Evolutionary conservation across 2,113 vertebrate genomes (phyloP).

Genomic region (Corvus moneduloides): DNA sequence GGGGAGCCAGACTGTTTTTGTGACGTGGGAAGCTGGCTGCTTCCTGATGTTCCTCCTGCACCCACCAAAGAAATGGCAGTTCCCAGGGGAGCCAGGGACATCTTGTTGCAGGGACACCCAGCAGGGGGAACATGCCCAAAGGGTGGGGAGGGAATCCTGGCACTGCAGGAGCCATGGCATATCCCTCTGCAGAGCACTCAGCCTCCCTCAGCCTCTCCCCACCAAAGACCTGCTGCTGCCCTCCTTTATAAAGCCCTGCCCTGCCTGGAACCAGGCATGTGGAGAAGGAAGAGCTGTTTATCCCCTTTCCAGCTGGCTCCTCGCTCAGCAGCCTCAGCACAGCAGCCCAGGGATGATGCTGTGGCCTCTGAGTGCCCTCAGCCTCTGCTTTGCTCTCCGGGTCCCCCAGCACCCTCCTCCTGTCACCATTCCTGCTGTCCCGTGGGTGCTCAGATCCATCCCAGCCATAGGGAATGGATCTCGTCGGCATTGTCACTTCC

Average conservation of each 20-base stretch:
- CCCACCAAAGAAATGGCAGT: neutral
- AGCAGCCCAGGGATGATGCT: neutral
- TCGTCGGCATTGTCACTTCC: neutral
- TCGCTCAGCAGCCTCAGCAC: neutral
- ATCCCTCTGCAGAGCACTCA: neutral
- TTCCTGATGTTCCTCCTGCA: neutral
- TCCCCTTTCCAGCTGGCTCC: neutral
- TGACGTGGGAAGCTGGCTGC: neutral
- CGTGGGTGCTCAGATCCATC: neutral
- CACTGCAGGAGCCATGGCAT: neutral
- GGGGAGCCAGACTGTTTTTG: neutral
- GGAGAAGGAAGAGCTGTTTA: neutral
- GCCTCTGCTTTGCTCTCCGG: neutral
- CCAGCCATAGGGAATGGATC: fast-evolving
- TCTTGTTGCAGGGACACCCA: neutral
- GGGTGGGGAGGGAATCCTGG: neutral
- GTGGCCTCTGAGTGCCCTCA: neutral
- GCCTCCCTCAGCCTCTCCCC: neutral
- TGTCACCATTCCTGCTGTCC: neutral
- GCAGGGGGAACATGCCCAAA: fast-evolving
- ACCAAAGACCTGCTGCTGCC: neutral
- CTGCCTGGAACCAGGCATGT: neutral
- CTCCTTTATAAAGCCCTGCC: neutral
- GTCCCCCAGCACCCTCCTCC: neutral
- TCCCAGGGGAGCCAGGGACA: neutral